Evolutionary conservation across 2,888 invertebrate genomes (phyloP).

Genomic region (Neoitamus cyanurus): DNA sequence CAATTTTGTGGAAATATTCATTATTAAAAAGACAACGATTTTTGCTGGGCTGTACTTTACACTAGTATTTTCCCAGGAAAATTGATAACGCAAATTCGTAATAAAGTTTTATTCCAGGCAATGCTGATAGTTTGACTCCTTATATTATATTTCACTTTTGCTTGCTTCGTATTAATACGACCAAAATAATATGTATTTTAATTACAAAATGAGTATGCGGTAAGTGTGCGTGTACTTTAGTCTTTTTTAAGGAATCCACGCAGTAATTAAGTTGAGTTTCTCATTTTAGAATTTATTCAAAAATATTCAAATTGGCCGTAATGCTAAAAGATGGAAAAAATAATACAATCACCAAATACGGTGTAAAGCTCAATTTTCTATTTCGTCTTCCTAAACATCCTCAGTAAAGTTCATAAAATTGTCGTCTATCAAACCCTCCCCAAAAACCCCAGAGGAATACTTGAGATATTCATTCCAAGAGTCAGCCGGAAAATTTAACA

Average conservation of each 20-base stretch:
- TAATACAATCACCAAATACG: conserved; percentile 23
- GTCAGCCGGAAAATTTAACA: conserved; percentile 26
- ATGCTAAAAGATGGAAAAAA: conserved; percentile 4
- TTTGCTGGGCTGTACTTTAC: too few relatives aligned
- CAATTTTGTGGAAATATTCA: too few relatives aligned
- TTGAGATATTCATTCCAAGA: not conserved
- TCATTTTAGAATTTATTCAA: conserved; percentile 8
- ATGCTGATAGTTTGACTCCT: too few relatives aligned
- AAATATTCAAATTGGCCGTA: conserved; percentile 26
- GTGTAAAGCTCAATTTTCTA: not conserved
- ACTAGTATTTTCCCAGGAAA: too few relatives aligned
- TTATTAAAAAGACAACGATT: too few relatives aligned
- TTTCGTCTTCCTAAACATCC: not conserved
- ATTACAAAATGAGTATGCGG: not conserved
- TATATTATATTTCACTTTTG: too few relatives aligned
- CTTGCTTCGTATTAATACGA: not conserved
- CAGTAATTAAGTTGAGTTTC: not conserved
- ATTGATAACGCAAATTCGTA: too few relatives aligned
- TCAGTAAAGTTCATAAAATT: not conserved
- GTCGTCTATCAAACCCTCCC: not conserved
- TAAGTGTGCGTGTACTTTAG: too few relatives aligned
- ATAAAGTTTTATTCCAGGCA: too few relatives aligned
- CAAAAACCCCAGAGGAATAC: not conserved
- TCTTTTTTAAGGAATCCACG: not conserved
- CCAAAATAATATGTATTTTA: not conserved